A percentile compares a stretch with the other conserved stretches of the same genome.
phyloP scores from a whole-genome alignment of 2,888 invertebrate species.

The Desoria tigrina region DNA sequence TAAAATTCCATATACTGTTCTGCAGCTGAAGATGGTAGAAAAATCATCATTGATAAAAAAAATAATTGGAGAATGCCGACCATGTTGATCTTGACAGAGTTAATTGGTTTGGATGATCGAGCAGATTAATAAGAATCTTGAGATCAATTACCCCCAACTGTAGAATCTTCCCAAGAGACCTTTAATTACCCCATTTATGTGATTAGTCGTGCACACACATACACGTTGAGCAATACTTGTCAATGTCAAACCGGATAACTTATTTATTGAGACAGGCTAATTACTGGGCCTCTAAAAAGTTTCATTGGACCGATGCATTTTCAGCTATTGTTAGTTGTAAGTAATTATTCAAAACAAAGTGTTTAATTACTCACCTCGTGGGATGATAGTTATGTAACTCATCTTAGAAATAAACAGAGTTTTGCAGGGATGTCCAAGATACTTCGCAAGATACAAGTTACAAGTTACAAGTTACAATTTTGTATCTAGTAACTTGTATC shows the following conservation, averaged over 20 bases:
- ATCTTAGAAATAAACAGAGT: neutral
- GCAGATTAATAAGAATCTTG: neutral
- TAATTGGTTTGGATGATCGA: slow-evolving; percentile 6
- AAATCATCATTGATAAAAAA: too few species aligned
- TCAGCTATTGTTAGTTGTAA: neutral
- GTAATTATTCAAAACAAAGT: neutral
- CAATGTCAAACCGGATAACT: slow-evolving; percentile 9
- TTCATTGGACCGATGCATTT: neutral
- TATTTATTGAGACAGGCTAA: slow-evolving; percentile 7
- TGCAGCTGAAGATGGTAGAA: too few species aligned
- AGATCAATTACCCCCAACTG: slow-evolving; percentile 4
- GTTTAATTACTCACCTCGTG: neutral
- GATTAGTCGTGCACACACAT: slow-evolving; percentile 11
- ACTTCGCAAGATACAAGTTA: too few species aligned
- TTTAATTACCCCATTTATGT: slow-evolving; percentile 15
- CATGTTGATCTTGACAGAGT: slow-evolving; percentile 17
- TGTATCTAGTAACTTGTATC: too few species aligned
- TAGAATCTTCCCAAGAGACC: neutral
- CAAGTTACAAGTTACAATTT: too few species aligned
- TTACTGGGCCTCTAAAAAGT: neutral
- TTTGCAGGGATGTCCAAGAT: neutral
- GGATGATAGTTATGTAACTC: neutral
- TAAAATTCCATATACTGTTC: too few species aligned
- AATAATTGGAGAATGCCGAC: neutral
- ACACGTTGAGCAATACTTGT: neutral